Evolutionary conservation across 2,797 vertebrate genomes (phyloP).

Genomic region (Melanotaenia pygmaea): DNA sequence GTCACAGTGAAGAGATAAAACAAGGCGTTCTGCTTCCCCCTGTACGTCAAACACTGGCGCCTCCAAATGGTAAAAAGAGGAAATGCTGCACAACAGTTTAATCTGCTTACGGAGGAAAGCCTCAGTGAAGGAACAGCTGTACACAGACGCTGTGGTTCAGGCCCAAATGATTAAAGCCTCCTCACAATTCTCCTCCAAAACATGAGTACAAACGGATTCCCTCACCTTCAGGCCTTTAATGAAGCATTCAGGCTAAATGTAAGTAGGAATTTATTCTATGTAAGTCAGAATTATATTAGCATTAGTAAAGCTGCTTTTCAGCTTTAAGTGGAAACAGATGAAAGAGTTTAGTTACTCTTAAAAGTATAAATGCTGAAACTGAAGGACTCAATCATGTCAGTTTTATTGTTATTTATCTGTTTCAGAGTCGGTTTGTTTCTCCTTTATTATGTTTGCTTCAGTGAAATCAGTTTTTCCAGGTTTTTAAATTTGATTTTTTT

Average conservation of each 20-base stretch:
- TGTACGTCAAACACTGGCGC: constrained; percentile 26
- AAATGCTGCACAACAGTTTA: constrained; percentile 1
- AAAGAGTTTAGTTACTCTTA: too few relatives aligned
- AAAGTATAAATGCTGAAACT: too few relatives aligned
- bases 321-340: background rate
- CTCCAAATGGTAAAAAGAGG: constrained; percentile 51
- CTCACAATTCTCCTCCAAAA: background rate
- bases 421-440: background rate
- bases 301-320: too few relatives aligned
- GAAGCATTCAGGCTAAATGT: too few relatives aligned
- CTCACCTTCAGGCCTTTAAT: background rate
- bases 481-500: too few relatives aligned
- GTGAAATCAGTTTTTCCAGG: too few relatives aligned
- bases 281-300: too few relatives aligned
- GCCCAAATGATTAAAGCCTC: background rate
- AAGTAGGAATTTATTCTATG: too few relatives aligned
- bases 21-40: background rate
- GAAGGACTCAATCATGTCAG: background rate
- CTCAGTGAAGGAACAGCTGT: background rate
- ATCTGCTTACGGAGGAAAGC: background rate
- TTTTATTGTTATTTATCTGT: background rate
- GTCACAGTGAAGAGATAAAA: constrained; percentile 14
- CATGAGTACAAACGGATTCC: background rate
- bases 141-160: background rate
- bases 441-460: background rate